Evolutionary conservation across 2,888 invertebrate genomes (phyloP), one percentile per base, ranked within the genome.

Genomic region (Agrochola circellaris): DNA sequence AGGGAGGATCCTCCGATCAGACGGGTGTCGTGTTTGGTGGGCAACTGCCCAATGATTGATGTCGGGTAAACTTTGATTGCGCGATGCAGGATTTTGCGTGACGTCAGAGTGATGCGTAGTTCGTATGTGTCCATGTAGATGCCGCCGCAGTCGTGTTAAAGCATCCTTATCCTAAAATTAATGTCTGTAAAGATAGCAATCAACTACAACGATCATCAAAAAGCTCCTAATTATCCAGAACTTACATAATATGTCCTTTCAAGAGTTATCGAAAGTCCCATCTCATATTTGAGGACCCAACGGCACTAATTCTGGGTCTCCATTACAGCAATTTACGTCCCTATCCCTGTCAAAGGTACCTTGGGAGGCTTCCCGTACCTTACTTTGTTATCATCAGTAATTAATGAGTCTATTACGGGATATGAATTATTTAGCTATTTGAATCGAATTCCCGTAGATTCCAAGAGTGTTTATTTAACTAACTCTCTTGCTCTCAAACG

Each of bases 271-370:
- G 11, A 48, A 74, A 75, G 65, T 64, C 74, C 78, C 76, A 75
- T 79, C 73, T 87, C 67, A 79, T 85, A 86, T 79, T 81, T 38
- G 61, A 61, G 61, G 68, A 34, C 20, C 66, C 76, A 71, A 38
- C 61, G 76, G 77, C 58, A 45, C 77, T 87, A 88, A 87, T 88
- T 73, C 75, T 20, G 75, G 64, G 48, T 62, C 67, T 74, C 79
- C 73, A 87, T 87, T 87, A 87, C 60, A 34, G 68, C 70, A 87
- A 88, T 85, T 88, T 88, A 88, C 69, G 85, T 69, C 26, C 62
- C 72, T 71, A 51, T 77, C 77, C 75, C 67, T 73, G 72, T 77
- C 78, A 70, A 81, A 79, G 75, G 75, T 58, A 72, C 73, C 75
- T 65, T 61, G 45, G 60, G 58, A 70, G 65, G 73, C 8, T 56